Base-by-base conservation (phyloP, 2,888 invertebrate species). In the Argynnis bischoffii region DNA sequence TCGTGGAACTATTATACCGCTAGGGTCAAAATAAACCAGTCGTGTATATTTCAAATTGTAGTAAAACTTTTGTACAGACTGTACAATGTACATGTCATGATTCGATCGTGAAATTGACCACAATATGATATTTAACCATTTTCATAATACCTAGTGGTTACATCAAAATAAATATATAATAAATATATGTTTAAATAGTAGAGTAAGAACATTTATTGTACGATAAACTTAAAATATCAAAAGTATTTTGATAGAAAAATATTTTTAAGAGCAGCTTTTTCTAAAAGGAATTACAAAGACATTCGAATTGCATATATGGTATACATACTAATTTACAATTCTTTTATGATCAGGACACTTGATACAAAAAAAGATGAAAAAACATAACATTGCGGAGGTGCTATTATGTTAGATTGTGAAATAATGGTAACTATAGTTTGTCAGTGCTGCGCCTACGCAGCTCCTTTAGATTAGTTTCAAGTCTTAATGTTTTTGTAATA, bases 381-480 rank as follows among this genome's bases (percentile, higher is more conserved):
- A 72, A 76, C 79, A 82, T 79, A 84, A 81, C 78, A 81, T 75
- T 72, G 79, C 77, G 78, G 79, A 76, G 86, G 84, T 82, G 86
- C 86, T 82, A 81, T 86, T 85, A 84, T 82, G 81, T 83, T 85
- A 83, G 80, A 85, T 86, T 85, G 82, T 81, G 79, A 81, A 78
- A 82, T 88, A 88, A 86, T 87, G 83, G 82, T 83, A 80, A 80
- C 78, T 74, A 79, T 16, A 79, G 35, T 41, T 41, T 77, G 78
- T 74, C 78, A 76, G 74, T 73, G 79, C 72, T 76, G 78, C 83
- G 81, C 85, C 84, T 79, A 86, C 87, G 79, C 84, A 76, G 74
- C 74, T 74, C 71, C 70, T 77, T 76, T 78, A 75, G 76, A 80
- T 78, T 72, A 73, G 72, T 73, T 74, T 67, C 75, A 80, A 77